Percentiles rank a stretch among this genome's conserved stretches.
phyloP scores from a whole-genome alignment of 2,888 invertebrate genomes.

The Agrochola litura region DNA sequence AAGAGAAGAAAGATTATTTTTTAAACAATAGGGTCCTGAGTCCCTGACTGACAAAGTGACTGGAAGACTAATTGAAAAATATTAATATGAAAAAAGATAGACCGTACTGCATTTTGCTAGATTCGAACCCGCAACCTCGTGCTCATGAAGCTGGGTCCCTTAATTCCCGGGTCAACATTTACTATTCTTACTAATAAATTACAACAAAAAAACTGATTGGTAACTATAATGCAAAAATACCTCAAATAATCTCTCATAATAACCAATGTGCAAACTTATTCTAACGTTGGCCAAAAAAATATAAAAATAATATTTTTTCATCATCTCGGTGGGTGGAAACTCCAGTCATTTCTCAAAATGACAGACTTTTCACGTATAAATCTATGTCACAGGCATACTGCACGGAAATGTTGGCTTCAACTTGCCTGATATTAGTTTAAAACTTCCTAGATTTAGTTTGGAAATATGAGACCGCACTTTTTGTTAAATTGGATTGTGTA shows the following conservation, averaged over 20 bases:
- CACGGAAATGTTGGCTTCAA: slow-evolving; percentile 60
- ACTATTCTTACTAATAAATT: not conserved
- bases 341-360: slow-evolving; percentile 83
- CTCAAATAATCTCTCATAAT: slow-evolving; percentile 6
- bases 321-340: slow-evolving; percentile 75
- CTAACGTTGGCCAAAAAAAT: slow-evolving; percentile 41
- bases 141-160: not conserved
- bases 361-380: slow-evolving; percentile 79
- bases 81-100: not conserved
- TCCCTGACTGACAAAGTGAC: too few species aligned
- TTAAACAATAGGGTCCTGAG: too few species aligned
- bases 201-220: too few species aligned
- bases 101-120: too few species aligned
- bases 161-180: not conserved
- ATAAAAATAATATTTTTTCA: slow-evolving; percentile 61
- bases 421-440: slow-evolving; percentile 64
- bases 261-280: slow-evolving; percentile 30
- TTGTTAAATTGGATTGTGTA: slow-evolving; percentile 46
- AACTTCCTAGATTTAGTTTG: slow-evolving; percentile 63
- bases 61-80: not conserved
- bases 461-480: slow-evolving; percentile 57
- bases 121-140: not conserved
- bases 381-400: slow-evolving; percentile 75
- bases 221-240: too few species aligned
- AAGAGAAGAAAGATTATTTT: too few species aligned